These are phyloP conservation scores for Anneissia japonica DNA, from an alignment of 35 echinoderm and acorn worm genomes.

Conservation along the genomic window DNA sequence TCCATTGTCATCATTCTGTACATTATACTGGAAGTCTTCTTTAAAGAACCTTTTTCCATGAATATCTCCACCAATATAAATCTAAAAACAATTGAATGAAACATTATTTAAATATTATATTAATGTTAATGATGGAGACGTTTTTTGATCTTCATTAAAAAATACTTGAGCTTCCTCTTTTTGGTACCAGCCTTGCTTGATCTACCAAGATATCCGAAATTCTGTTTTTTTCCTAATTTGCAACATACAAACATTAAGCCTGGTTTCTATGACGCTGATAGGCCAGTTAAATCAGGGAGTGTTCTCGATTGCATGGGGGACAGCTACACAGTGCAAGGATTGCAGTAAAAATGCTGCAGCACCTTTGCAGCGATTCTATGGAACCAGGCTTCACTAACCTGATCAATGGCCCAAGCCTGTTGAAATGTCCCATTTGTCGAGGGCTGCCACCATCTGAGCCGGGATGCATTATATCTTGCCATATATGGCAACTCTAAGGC, in stretches of 20 bases:
- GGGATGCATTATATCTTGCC: constrained; percentile 59
- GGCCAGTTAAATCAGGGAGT: too few relatives aligned
- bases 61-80: constrained; percentile 79
- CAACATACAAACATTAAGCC: background rate
- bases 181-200: too few relatives aligned
- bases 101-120: background rate
- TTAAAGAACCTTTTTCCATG: constrained; percentile 63
- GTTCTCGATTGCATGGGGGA: too few relatives aligned
- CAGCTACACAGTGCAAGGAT: too few relatives aligned
- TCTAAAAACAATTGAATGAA: constrained; percentile 23
- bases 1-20: constrained; percentile 63
- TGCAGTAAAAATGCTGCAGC: background rate
- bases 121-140: background rate
- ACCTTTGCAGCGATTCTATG: background rate
- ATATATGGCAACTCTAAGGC: constrained; percentile 57
- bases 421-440: constrained; percentile 60
- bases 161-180: too few relatives aligned
- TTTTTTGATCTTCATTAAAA: too few relatives aligned
- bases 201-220: background rate
- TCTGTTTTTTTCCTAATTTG: background rate
- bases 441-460: constrained; percentile 90
- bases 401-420: constrained; percentile 96
- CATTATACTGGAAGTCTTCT: constrained; percentile 73
- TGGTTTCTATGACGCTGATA: background rate
- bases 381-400: constrained; percentile 51